Evolutionary conservation across 2,113 vertebrate genomes (phyloP), one percentile per base, ranked within the genome.

Genomic region (Clarias batrachus): DNA sequence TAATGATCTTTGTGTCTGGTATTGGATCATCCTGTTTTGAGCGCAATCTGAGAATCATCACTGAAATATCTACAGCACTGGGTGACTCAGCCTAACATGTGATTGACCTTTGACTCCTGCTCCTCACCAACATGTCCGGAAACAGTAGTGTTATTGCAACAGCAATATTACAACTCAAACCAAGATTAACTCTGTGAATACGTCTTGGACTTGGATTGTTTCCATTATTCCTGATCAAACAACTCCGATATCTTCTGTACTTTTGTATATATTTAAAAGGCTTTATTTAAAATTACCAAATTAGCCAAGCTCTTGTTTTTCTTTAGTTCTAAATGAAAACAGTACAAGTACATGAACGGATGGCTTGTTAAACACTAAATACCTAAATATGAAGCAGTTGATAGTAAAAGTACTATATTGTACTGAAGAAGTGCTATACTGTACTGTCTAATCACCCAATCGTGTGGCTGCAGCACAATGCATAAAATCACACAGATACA

Each of bases 1-100:
- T 41, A 41, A 41, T 41, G 41, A 23, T 82, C 62, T 82, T 21
- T 85, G 30, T 84, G 74, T 57, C 81, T 65, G 37, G 11, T 30
- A 48, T 25, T 52, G 41, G 60, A 33, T 79, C 2, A 10, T 59
- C 54, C 59, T 37, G 23, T n/a, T 27, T 56, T 85, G 56, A 60
- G 57, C 6, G n/a, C 41, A 33, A 79, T 79, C 54, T 23, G 1
- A 59, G 9, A 27, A 1, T 71, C 37, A 48, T 70, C 30, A 41
- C 11, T 37, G 54, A 59, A 59, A 60, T 21, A 76, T 60, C 56
- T 25, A 68, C 56, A 84, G 66, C 54, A 19, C n/a, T 33, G 17
- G 17, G 52, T 59, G 21, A 60, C 27, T 84, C 30, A 63, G 16
- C 59, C 52, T 77, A 17, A 52, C 5, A 85, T 65, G 70, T 85